A percentile compares a stretch with the other conserved stretches of the same genome.
These are phyloP conservation scores for Hipposideros armiger DNA, from an alignment of 2,113 vertebrate genomes.

Conservation along the genomic window DNA sequence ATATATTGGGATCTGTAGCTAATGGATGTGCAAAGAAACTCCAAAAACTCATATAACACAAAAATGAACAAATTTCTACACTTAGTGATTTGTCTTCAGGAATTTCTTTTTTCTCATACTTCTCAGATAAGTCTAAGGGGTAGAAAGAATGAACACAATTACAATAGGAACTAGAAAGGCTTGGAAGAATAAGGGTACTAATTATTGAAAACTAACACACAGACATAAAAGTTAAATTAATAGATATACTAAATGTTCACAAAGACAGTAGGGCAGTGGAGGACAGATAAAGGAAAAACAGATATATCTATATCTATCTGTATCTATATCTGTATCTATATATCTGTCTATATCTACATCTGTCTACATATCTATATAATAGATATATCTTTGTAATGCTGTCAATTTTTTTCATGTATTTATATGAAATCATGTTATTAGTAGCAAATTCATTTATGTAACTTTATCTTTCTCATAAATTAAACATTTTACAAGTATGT, in stretches of 20 bases:
- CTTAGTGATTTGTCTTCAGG: background rate
- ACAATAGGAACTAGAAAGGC: background rate
- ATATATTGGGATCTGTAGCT: background rate
- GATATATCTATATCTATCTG: too few relatives aligned
- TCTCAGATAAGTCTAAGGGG: background rate
- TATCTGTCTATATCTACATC: too few relatives aligned
- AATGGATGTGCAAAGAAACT: background rate
- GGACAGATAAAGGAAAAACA: background rate
- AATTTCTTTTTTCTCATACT: background rate
- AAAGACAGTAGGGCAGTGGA: background rate
- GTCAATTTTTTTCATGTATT: background rate
- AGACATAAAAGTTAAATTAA: slow-evolving; percentile 28
- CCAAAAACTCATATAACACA: background rate
- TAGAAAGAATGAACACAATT: background rate
- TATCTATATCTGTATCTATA: too few relatives aligned
- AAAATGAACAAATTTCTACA: background rate
- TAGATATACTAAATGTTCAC: background rate
- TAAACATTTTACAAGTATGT: background rate
- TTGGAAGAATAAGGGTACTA: background rate
- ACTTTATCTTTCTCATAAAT: background rate
- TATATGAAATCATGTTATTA: background rate
- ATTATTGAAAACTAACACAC: background rate
- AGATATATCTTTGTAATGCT: background rate
- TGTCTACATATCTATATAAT: too few relatives aligned
- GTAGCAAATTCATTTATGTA: background rate